phyloP scores from a whole-genome alignment of 2,888 invertebrate species.

The Ophion ellenae region DNA sequence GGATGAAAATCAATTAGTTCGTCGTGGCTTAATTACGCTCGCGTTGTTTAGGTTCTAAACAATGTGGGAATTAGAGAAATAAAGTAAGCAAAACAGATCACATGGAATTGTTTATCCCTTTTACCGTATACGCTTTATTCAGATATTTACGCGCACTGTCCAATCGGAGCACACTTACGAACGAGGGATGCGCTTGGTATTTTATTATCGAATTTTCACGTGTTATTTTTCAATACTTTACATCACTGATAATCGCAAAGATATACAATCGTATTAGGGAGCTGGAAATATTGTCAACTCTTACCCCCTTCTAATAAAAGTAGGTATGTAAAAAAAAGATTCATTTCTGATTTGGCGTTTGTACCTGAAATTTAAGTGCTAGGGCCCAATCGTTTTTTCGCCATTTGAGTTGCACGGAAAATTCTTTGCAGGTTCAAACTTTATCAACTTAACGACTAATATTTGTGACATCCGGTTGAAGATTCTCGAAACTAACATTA shows the following conservation, averaged over 20 bases:
- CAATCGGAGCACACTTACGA: conserved; percentile 2
- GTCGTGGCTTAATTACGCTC: conserved; percentile 18
- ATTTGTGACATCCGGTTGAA: too few relatives aligned
- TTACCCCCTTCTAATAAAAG: not conserved
- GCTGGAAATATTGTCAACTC: not conserved
- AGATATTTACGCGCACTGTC: not conserved
- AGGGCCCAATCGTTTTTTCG: too few relatives aligned
- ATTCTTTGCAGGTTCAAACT: not conserved
- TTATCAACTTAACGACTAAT: too few relatives aligned
- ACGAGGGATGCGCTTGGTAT: not conserved
- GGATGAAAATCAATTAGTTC: conserved; percentile 9
- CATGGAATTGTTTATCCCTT: conserved; percentile 25
- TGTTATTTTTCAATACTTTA: not conserved
- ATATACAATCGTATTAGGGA: not conserved
- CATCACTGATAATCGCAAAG: not conserved
- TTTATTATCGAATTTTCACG: conserved; percentile 14
- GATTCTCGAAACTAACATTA: not conserved
- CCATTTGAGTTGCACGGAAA: not conserved
- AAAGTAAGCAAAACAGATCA: conserved; percentile 21
- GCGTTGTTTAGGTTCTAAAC: conserved; percentile 17
- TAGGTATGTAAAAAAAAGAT: not conserved
- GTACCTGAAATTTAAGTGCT: too few relatives aligned
- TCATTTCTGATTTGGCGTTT: not conserved
- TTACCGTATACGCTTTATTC: conserved; percentile 3
- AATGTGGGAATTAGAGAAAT: conserved; percentile 41